Percentiles rank a stretch among this genome's conserved stretches.
These are phyloP conservation scores for Apus apus DNA, from an alignment of 2,113 vertebrate genomes.

Conservation along the genomic window DNA sequence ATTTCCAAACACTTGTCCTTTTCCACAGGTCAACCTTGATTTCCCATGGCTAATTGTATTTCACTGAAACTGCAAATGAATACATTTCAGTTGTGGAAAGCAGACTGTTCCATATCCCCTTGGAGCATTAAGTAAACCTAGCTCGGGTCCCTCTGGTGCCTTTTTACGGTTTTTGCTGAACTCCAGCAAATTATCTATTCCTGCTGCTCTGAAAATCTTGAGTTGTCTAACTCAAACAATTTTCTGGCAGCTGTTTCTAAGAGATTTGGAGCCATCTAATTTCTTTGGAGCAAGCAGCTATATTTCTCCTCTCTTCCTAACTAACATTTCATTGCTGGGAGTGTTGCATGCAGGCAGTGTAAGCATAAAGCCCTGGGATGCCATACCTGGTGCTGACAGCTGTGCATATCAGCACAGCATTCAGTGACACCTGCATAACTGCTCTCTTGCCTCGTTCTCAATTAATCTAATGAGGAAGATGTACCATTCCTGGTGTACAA, in stretches of 20 bases:
- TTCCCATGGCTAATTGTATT: not conserved
- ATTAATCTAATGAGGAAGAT: slow-evolving; percentile 21
- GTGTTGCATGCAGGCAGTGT: not conserved
- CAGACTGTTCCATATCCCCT: not conserved
- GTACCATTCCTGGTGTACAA: slow-evolving; percentile 10
- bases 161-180: slow-evolving; percentile 6
- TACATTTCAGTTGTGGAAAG: not conserved
- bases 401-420: not conserved
- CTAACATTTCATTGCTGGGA: not conserved
- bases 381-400: not conserved
- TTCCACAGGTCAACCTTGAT: not conserved
- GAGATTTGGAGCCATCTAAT: slow-evolving; percentile 1
- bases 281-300: not conserved
- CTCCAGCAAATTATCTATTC: not conserved
- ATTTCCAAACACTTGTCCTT: not conserved
- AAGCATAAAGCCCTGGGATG: not conserved
- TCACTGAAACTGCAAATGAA: not conserved
- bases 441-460: not conserved
- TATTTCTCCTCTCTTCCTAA: not conserved
- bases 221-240: not conserved
- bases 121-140: not conserved
- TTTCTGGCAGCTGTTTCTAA: not conserved
- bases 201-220: not conserved
- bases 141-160: not conserved
- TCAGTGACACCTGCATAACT: slow-evolving; percentile 13